phyloP scores from a whole-genome alignment of 2,888 invertebrate genomes.

The Morinoia aosen region DNA sequence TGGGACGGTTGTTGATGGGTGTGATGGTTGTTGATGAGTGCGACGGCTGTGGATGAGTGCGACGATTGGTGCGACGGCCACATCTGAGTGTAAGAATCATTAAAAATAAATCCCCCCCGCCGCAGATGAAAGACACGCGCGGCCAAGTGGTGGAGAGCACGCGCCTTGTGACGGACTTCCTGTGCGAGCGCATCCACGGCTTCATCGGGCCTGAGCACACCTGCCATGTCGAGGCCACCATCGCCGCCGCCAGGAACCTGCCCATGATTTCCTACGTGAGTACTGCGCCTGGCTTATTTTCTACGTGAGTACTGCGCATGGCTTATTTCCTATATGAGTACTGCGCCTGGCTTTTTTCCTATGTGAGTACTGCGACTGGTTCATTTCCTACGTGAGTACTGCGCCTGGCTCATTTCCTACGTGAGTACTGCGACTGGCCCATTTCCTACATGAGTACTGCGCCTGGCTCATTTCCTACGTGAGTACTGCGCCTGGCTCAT shows the following conservation, averaged over 20 bases:
- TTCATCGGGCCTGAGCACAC: constrained; percentile 97
- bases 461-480: too few species aligned
- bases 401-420: not conserved
- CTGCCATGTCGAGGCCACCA: constrained; percentile 94
- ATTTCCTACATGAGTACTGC: not conserved
- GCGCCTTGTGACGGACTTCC: constrained; percentile 88
- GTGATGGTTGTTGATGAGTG: too few species aligned
- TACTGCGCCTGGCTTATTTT: constrained; percentile 70
- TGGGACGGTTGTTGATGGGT: too few species aligned
- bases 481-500: too few species aligned
- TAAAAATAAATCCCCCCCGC: not conserved
- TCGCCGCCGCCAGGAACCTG: constrained; percentile 92
- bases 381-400: constrained; percentile 69
- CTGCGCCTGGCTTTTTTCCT: not conserved
- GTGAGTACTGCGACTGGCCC: not conserved
- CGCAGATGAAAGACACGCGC: constrained; percentile 72
- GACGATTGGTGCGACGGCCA: not conserved
- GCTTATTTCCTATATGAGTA: not conserved
- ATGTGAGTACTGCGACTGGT: constrained; percentile 84
- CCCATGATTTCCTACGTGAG: constrained; percentile 98
- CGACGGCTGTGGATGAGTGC: too few species aligned
- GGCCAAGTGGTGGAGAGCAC: constrained; percentile 89
- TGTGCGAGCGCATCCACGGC: constrained; percentile 87
- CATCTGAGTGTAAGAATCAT: not conserved
- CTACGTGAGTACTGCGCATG: constrained; percentile 33